Percentiles rank a stretch among this genome's conserved stretches.
Conservation (phyloP, 2,888 invertebrate genomes). For the Globia sparganii region DNA sequence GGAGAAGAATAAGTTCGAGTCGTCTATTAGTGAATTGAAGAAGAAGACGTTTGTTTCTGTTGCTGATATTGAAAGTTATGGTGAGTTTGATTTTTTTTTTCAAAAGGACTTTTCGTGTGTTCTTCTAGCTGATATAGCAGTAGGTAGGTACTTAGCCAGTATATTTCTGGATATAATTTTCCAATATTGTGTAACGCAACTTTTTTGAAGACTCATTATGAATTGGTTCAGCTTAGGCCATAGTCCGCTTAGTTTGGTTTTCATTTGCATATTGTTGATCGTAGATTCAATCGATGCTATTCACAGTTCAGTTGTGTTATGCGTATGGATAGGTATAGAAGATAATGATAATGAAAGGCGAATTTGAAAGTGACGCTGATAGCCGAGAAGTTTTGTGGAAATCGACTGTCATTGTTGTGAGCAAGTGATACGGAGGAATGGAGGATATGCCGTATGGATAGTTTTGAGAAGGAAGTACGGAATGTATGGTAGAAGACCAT, state of each 20-base stretch:
- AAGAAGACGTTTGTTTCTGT: constrained; percentile 83
- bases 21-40: constrained; percentile 85
- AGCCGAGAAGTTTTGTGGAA: neutral
- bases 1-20: constrained; percentile 85
- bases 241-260: neutral
- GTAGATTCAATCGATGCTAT: neutral
- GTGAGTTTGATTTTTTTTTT: constrained; percentile 73
- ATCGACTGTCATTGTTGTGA: neutral
- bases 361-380: neutral
- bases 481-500: neutral
- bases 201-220: constrained; percentile 3
- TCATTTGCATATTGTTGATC: constrained; percentile 20
- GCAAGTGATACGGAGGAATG: neutral
- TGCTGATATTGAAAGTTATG: constrained; percentile 82
- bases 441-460: neutral
- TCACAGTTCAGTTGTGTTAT: neutral
- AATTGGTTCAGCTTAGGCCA: constrained; percentile 13
- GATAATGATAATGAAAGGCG: neutral
- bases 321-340: too few relatives aligned
- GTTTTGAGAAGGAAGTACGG: neutral
- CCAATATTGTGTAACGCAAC: neutral
- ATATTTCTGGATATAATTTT: neutral
- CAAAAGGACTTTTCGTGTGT: neutral
- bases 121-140: neutral
- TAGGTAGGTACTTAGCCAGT: neutral